Conservation (phyloP, 2,113 vertebrate species). For the Microtus ochrogaster region DNA sequence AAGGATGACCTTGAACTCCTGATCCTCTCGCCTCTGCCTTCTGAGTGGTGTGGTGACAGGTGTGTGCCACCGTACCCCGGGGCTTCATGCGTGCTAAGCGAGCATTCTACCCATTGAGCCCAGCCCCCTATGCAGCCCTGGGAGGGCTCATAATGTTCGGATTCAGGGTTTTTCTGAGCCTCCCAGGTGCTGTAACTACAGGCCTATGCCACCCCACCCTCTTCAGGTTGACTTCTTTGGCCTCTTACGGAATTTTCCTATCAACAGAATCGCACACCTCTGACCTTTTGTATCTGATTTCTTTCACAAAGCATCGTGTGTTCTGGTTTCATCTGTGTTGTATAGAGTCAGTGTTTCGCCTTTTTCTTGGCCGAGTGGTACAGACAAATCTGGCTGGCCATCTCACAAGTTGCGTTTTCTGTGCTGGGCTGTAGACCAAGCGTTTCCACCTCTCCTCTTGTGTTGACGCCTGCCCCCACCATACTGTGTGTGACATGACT, state of each 20-base stretch:
- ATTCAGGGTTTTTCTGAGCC: not conserved
- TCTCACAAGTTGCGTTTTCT: not conserved
- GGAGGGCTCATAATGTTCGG: not conserved
- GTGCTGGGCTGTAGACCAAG: not conserved
- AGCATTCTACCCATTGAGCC: not conserved
- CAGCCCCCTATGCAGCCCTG: not conserved
- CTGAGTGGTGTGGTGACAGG: not conserved
- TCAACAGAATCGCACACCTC: fast-evolving
- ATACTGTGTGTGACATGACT: not conserved
- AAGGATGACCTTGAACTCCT: not conserved
- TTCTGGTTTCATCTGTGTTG: not conserved
- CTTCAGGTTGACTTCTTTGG: not conserved
- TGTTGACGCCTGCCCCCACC: not conserved
- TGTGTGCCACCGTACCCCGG: not conserved
- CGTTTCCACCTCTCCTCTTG: not conserved
- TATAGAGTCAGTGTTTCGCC: fast-evolving
- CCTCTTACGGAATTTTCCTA: fast-evolving
- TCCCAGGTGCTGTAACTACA: not conserved
- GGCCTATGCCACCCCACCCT: not conserved
- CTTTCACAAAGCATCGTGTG: not conserved
- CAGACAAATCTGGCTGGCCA: no score
- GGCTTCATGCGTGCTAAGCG: not conserved
- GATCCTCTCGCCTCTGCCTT: not conserved
- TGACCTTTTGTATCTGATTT: not conserved
- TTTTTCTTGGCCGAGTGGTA: not conserved